Conservation (phyloP, 2,888 invertebrate genomes). For the Ctena decussata region DNA sequence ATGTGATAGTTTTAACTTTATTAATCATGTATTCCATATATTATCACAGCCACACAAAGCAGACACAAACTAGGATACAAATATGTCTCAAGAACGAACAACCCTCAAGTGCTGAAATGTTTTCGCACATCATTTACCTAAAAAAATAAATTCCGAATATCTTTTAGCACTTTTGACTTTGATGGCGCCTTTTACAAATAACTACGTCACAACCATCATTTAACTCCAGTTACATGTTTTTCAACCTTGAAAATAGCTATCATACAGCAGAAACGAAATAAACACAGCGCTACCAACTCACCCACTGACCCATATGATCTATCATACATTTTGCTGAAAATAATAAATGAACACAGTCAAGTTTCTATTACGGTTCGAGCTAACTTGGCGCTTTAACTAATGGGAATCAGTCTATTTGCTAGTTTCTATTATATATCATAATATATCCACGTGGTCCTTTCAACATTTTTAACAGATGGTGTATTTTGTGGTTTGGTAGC, state of each 20-base stretch:
- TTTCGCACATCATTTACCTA: not conserved
- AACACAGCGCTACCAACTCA: not conserved
- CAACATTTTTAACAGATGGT: slow-evolving; percentile 17
- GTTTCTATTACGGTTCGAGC: slow-evolving; percentile 13
- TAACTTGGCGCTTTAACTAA: slow-evolving; percentile 18
- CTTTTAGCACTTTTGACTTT: not conserved
- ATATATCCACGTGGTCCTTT: slow-evolving; percentile 33
- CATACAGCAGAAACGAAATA: not conserved
- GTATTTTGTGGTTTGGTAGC: not conserved
- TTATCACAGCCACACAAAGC: too few species aligned
- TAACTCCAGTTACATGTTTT: slow-evolving; percentile 2
- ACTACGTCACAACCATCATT: not conserved
- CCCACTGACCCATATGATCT: slow-evolving; percentile 9
- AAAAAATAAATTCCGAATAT: not conserved
- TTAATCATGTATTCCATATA: too few species aligned
- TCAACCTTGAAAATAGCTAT: not conserved
- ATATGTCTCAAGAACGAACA: too few species aligned
- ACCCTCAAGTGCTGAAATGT: not conserved
- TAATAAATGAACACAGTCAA: slow-evolving; percentile 25
- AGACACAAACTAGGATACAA: too few species aligned
- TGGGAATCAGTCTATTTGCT: slow-evolving; percentile 14
- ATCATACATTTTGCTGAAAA: slow-evolving; percentile 8
- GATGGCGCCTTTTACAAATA: slow-evolving; percentile 7
- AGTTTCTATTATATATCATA: slow-evolving; percentile 32
- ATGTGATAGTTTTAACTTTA: too few species aligned